Percentiles rank a stretch among this genome's conserved stretches.
Evolutionary conservation across 2,888 invertebrate species (phyloP).

Genomic region (Drosophila paramelanica): DNA sequence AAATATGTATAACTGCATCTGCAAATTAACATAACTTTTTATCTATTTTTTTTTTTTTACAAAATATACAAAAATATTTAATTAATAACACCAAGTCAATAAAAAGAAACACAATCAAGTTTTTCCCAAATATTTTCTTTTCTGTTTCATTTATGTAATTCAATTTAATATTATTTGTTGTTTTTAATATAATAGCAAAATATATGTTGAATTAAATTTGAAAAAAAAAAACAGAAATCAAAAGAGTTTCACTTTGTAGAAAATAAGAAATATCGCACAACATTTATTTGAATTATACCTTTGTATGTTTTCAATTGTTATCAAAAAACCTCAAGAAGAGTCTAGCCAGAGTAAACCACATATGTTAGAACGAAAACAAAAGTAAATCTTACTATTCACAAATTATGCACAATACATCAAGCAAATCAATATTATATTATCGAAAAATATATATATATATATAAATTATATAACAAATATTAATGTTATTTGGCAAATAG

Average conservation of each 20-base stretch:
- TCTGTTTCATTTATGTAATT: conserved; percentile 1
- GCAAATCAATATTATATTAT: conserved; percentile 4
- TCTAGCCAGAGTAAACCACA: conserved; percentile 7
- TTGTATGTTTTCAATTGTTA: conserved; percentile 7
- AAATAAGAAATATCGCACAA: conserved; percentile 31
- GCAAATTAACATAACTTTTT: conserved; percentile 20
- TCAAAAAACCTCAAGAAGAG: conserved; percentile 8
- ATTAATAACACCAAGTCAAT: conserved; percentile 14
- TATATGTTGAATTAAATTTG: conserved; percentile 11
- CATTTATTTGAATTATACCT: conserved; percentile 8
- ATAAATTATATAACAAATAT: conserved; percentile 10
- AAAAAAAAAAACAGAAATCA: conserved; percentile 4
- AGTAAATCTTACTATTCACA: conserved; percentile 7
- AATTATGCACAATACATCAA: conserved; percentile 41
- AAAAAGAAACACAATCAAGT: conserved; percentile 32
- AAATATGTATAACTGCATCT: conserved; percentile 9
- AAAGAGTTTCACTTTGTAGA: conserved; percentile 33
- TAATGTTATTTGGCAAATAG: conserved; percentile 29
- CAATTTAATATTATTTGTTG: conserved; percentile 5
- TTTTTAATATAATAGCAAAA: conserved; percentile 3
- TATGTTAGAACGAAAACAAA: not conserved
- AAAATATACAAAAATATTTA: conserved; percentile 11
- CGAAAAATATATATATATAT: not conserved
- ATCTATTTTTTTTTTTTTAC: conserved; percentile 39
- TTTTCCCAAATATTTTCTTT: conserved; percentile 10